Evolutionary conservation across 1,140 invertebrate genomes (phyloP).

Genomic region (Agrilus planipennis): DNA sequence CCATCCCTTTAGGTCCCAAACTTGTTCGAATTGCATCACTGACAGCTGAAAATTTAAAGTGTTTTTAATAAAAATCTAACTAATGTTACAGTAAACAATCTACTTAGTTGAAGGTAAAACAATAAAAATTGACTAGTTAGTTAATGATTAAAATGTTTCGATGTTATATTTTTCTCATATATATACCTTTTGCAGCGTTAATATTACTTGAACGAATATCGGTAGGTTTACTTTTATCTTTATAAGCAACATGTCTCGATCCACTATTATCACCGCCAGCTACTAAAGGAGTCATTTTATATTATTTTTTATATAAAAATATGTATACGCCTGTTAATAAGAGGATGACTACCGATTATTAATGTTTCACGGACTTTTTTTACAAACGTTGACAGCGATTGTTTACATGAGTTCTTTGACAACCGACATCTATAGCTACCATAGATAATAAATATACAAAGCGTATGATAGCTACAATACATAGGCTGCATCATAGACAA

Average conservation of each 20-base stretch:
- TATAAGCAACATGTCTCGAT: slow-evolving; percentile 44
- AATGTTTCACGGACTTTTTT: no score
- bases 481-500: no score
- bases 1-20: slow-evolving; percentile 97
- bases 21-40: slow-evolving; percentile 97
- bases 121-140: no score
- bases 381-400: no score
- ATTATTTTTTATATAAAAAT: no score
- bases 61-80: neutral
- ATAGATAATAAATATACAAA: no score
- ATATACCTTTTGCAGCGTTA: slow-evolving; percentile 89
- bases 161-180: slow-evolving; percentile 5
- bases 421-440: no score
- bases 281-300: slow-evolving; percentile 31
- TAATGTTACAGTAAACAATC: neutral
- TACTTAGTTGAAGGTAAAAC: no score
- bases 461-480: no score
- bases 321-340: no score
- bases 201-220: slow-evolving; percentile 95
- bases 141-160: neutral
- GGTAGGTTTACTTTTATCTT: slow-evolving; percentile 86
- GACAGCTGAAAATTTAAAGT: slow-evolving; percentile 63
- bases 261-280: slow-evolving; percentile 31
- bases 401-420: no score
- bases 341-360: no score